phyloP scores from a whole-genome alignment of 2,113 vertebrate species.

The Garra rufa region DNA sequence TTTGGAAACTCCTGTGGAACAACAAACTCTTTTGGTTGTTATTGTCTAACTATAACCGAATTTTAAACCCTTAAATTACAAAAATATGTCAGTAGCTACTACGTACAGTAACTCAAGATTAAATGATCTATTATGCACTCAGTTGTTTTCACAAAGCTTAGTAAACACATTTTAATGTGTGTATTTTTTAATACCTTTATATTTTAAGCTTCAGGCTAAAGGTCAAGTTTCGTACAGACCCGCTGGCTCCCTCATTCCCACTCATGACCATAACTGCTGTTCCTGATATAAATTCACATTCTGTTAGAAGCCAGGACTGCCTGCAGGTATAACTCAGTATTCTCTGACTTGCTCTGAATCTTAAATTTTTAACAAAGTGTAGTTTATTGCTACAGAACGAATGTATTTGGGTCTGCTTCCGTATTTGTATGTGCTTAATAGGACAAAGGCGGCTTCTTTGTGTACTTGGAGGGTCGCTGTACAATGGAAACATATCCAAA shows the following conservation, averaged over 20 bases:
- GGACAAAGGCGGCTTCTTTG: neutral
- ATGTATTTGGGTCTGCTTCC: neutral
- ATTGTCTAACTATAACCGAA: neutral
- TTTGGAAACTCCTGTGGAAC: neutral
- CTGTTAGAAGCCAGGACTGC: neutral
- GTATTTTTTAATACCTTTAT: neutral
- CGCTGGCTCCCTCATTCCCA: neutral
- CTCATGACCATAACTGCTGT: conserved; percentile 3
- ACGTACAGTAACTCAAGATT: neutral
- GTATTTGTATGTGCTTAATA: neutral
- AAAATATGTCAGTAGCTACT: neutral
- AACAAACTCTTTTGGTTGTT: neutral
- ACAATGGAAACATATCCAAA: conserved; percentile 13
- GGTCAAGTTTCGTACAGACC: neutral
- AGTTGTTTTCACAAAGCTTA: neutral
- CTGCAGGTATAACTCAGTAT: neutral
- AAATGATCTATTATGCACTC: neutral
- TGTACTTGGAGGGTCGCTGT: neutral
- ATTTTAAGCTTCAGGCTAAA: conserved; percentile 6
- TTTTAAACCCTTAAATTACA: neutral
- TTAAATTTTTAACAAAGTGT: neutral
- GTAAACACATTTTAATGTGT: neutral
- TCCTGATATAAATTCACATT: conserved; percentile 1
- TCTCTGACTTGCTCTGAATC: conserved; percentile 10
- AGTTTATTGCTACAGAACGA: neutral